Percentiles rank a stretch among this genome's conserved stretches.
These are phyloP conservation scores for Timema cristinae DNA, from an alignment of 2,888 invertebrate genomes.

Conservation along the genomic window DNA sequence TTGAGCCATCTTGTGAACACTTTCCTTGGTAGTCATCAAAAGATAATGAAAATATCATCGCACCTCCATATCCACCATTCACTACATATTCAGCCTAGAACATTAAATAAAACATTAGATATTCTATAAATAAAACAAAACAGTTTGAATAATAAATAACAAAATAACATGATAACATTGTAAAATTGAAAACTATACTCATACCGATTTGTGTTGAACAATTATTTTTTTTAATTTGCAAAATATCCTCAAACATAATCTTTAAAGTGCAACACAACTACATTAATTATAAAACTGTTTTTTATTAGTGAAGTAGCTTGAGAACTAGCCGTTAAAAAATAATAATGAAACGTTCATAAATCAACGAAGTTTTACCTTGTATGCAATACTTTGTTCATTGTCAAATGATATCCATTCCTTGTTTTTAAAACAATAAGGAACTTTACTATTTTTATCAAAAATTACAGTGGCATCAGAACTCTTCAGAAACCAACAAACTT, in stretches of 20 bases:
- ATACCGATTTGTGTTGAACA: too few species aligned
- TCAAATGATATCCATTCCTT: slow-evolving; percentile 84
- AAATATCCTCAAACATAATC: too few species aligned
- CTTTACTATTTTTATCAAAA: slow-evolving; percentile 65
- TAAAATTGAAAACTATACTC: too few species aligned
- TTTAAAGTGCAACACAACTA: too few species aligned
- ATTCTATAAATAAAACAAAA: too few species aligned
- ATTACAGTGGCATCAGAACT: slow-evolving; percentile 48
- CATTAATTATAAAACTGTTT: too few species aligned
- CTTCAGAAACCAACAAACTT: slow-evolving; percentile 63
- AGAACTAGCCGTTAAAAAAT: too few species aligned
- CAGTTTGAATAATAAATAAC: slow-evolving; percentile 21
- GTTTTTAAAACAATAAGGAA: slow-evolving; percentile 68
- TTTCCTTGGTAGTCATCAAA: slow-evolving; percentile 67
- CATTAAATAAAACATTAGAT: too few species aligned
- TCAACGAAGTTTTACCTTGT: slow-evolving; percentile 53
- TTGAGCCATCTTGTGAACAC: slow-evolving; percentile 45
- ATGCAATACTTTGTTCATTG: slow-evolving; percentile 61
- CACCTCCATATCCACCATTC: slow-evolving; percentile 64
- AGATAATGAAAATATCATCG: slow-evolving; percentile 80
- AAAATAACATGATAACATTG: too few species aligned
- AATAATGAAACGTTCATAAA: background rate
- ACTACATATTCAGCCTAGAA: slow-evolving; percentile 58
- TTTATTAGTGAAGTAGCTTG: too few species aligned
- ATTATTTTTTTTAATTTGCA: too few species aligned